Conservation (phyloP, 2,888 invertebrate species). For the Miltochrista miniata region DNA sequence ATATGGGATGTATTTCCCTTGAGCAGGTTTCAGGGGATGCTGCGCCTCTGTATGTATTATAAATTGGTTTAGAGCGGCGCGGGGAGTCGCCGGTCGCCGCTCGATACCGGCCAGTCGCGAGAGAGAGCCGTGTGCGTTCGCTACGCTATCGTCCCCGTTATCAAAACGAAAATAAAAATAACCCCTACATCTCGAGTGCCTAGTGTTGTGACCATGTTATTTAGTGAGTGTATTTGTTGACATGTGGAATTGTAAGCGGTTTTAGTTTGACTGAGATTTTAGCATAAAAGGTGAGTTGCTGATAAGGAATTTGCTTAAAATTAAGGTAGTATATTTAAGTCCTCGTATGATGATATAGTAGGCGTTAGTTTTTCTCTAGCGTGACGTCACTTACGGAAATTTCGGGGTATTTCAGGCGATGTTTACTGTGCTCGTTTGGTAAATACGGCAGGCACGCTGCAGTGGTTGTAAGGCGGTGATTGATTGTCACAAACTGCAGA, state of each 20-base stretch:
- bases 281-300: conserved; percentile 23
- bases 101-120: conserved; percentile 78
- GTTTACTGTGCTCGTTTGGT: conserved; percentile 6
- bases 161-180: conserved; percentile 48
- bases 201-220: conserved; percentile 34
- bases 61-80: conserved; percentile 82
- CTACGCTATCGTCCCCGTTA: conserved; percentile 36
- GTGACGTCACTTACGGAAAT: too few relatives aligned
- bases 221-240: conserved; percentile 26
- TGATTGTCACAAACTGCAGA: neutral
- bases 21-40: conserved; percentile 66
- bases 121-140: conserved; percentile 51
- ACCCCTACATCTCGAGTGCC: conserved; percentile 27
- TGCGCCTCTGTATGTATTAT: conserved; percentile 83
- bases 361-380: neutral
- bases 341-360: conserved; percentile 23
- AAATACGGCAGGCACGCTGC: neutral
- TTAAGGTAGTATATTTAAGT: conserved; percentile 25
- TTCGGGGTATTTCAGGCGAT: neutral
- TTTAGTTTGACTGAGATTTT: conserved; percentile 19
- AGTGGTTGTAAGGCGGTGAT: neutral
- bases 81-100: conserved; percentile 70
- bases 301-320: conserved; percentile 23
- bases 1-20: conserved; percentile 47
- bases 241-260: conserved; percentile 35